Evolutionary conservation across 2,113 vertebrate species (phyloP).

Genomic region (Solenodon paradoxus): DNA sequence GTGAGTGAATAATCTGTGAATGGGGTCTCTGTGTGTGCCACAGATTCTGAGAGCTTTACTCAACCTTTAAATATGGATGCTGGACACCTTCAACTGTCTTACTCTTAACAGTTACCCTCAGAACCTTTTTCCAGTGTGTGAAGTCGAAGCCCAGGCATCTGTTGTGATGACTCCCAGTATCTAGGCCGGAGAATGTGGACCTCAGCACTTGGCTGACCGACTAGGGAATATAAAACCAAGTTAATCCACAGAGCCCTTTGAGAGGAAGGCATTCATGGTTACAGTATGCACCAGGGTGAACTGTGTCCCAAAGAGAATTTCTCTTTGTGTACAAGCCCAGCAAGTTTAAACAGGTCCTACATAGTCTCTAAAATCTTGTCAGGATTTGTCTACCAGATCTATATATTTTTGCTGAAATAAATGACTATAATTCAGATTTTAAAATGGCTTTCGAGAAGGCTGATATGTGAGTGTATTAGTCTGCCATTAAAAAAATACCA

Average conservation of each 20-base stretch:
- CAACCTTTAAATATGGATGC: background rate
- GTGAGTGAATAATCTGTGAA: background rate
- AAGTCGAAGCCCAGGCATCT: background rate
- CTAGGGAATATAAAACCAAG: background rate
- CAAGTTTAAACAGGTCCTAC: background rate
- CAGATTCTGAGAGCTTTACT: background rate
- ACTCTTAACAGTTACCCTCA: background rate
- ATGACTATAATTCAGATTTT: background rate
- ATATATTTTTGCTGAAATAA: conserved; percentile 11
- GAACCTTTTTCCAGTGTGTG: background rate
- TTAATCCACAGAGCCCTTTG: background rate
- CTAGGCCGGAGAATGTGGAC: background rate
- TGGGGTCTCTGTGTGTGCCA: background rate
- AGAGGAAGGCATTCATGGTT: background rate
- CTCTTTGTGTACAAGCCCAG: background rate
- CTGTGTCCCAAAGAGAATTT: background rate
- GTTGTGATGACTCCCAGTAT: background rate
- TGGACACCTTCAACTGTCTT: background rate
- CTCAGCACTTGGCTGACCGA: background rate
- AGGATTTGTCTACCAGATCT: background rate
- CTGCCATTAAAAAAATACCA: background rate
- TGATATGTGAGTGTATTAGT: background rate
- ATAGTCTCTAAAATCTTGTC: background rate
- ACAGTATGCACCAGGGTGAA: background rate
- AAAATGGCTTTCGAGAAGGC: conserved; percentile 15